A percentile compares a stretch with the other conserved stretches of the same genome.
Evolutionary conservation across 2,888 invertebrate species (phyloP).

Genomic region (Azorinus chamasolen): DNA sequence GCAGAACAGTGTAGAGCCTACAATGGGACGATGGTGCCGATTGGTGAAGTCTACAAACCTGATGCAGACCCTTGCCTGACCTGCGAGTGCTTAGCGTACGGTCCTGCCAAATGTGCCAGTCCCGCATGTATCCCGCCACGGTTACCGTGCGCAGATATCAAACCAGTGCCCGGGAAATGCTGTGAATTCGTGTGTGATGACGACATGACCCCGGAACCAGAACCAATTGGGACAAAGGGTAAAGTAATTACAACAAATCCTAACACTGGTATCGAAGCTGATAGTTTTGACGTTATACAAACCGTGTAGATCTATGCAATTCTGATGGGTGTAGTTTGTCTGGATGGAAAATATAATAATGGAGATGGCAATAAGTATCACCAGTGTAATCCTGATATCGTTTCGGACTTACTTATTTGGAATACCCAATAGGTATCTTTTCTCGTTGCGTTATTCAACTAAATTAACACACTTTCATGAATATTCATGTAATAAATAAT

Average conservation of each 20-base stretch:
- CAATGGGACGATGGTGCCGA: slow-evolving; percentile 8
- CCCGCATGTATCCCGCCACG: slow-evolving; percentile 3
- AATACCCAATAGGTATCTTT: too few relatives aligned
- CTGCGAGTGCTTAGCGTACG: neutral
- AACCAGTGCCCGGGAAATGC: slow-evolving; percentile 27
- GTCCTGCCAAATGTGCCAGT: neutral
- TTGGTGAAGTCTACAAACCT: neutral
- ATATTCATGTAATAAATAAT: too few relatives aligned
- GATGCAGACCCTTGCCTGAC: slow-evolving; percentile 16
- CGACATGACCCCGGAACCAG: neutral
- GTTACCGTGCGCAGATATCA: slow-evolving; percentile 16
- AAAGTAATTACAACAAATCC: neutral
- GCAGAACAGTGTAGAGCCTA: slow-evolving; percentile 2
- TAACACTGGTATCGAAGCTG: too few relatives aligned
- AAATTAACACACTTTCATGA: too few relatives aligned
- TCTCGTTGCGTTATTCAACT: too few relatives aligned
- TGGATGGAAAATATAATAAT: too few relatives aligned
- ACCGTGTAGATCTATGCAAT: too few relatives aligned
- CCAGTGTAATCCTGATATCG: too few relatives aligned
- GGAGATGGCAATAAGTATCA: too few relatives aligned
- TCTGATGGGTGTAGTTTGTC: too few relatives aligned
- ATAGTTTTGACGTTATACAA: too few relatives aligned
- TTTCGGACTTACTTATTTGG: too few relatives aligned
- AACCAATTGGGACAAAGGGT: neutral
- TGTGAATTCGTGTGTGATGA: slow-evolving; percentile 28